phyloP scores from a whole-genome alignment of 2,888 invertebrate genomes.

The Drosophila atripex region DNA sequence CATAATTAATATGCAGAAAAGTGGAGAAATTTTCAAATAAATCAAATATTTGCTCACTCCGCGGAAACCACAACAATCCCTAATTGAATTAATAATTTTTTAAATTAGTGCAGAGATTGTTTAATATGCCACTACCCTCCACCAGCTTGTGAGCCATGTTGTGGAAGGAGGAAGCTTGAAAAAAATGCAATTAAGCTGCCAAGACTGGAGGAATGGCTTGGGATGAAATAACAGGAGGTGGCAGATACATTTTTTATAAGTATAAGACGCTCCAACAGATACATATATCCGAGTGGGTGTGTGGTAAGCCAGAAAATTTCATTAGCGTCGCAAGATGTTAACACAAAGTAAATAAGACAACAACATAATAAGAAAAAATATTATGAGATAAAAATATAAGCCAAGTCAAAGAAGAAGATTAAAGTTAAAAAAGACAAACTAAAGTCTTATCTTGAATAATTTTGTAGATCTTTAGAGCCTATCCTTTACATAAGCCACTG shows the following conservation, averaged over 20 bases:
- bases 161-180: constrained; percentile 33
- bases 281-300: background rate
- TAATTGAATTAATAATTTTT: background rate
- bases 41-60: constrained; percentile 7
- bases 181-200: constrained; percentile 51
- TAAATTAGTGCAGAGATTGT: constrained; percentile 12
- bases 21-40: background rate
- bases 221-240: background rate
- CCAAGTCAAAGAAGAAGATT: constrained; percentile 1
- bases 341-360: constrained; percentile 14
- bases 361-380: constrained; percentile 18
- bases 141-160: background rate
- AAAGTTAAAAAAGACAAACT: background rate
- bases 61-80: background rate
- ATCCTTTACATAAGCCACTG: too few species aligned
- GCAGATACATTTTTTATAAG: background rate
- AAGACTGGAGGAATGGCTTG: constrained; percentile 15
- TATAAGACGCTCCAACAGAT: background rate
- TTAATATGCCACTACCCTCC: constrained; percentile 15
- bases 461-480: too few species aligned
- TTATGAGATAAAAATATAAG: constrained; percentile 1
- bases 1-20: constrained; percentile 32
- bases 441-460: too few species aligned
- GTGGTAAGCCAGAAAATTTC: constrained; percentile 38
- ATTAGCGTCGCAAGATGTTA: constrained; percentile 41